phyloP scores from a whole-genome alignment of 2,113 vertebrate genomes.

The Petromus typicus region DNA sequence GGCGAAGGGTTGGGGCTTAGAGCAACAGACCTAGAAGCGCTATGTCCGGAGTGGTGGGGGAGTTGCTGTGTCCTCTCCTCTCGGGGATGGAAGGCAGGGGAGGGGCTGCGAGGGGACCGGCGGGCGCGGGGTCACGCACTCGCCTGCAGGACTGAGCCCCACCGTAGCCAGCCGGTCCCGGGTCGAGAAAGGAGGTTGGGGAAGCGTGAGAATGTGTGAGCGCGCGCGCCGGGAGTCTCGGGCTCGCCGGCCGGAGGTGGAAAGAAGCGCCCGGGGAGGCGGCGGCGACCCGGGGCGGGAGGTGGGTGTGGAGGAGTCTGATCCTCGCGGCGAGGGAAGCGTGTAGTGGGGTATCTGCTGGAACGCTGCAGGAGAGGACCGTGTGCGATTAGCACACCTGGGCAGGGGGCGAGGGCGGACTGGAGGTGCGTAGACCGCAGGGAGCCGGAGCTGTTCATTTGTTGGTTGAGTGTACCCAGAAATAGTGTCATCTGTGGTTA shows the following conservation, averaged over 20 bases:
- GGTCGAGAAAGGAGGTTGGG: slow-evolving; percentile 51
- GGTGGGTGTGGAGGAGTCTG: slow-evolving; percentile 53
- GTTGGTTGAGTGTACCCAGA: neutral
- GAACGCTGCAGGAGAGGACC: neutral
- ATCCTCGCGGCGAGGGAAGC: neutral
- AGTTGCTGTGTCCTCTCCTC: slow-evolving; percentile 30
- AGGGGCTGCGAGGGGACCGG: neutral
- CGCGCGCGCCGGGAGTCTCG: slow-evolving; percentile 36
- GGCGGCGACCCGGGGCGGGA: neutral
- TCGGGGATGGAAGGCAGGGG: neutral
- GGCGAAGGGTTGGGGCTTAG: neutral
- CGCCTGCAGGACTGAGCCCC: neutral
- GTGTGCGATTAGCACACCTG: slow-evolving; percentile 64
- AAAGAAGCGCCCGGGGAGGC: neutral
- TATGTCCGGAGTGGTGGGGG: slow-evolving; percentile 43
- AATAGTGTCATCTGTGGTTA: slow-evolving; percentile 2
- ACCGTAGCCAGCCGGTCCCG: neutral
- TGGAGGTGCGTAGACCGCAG: neutral
- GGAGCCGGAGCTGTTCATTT: slow-evolving; percentile 18
- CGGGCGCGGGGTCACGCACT: neutral
- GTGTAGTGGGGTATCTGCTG: neutral
- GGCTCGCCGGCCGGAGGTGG: neutral
- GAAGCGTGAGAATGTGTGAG: slow-evolving; percentile 50
- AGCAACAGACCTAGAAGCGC: neutral
- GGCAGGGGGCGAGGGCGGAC: neutral